phyloP scores from a whole-genome alignment of 2,888 invertebrate species.

The Physocephala rufipes region DNA sequence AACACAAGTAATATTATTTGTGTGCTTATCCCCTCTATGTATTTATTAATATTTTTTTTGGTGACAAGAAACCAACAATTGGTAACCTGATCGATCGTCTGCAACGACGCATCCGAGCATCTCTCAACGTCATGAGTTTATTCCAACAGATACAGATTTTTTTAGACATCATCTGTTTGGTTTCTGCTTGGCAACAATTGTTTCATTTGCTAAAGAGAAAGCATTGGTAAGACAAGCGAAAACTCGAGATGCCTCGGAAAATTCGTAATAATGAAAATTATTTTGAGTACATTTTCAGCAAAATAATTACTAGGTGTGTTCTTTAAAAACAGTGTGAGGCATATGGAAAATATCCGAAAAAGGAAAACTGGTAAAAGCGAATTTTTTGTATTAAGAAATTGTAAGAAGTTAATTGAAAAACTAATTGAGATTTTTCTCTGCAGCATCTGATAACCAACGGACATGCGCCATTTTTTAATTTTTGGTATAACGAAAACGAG shows the following conservation, averaged over 20 bases:
- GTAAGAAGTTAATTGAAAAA: constrained; percentile 38
- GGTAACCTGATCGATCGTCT: constrained; percentile 13
- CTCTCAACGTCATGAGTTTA: constrained; percentile 13
- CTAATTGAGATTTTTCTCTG: constrained; percentile 38
- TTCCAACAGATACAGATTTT: constrained; percentile 35
- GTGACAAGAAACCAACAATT: constrained; percentile 10
- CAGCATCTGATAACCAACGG: constrained; percentile 45
- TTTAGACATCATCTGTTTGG: not conserved
- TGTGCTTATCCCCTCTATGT: constrained; percentile 31
- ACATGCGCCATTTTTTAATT: constrained; percentile 52
- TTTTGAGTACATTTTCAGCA: too few relatives aligned
- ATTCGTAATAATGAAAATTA: not conserved
- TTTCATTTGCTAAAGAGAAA: not conserved
- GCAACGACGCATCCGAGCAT: constrained; percentile 28
- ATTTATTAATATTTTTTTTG: constrained; percentile 22
- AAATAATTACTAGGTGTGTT: too few relatives aligned
- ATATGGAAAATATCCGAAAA: too few relatives aligned
- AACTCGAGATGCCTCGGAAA: not conserved
- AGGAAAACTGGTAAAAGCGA: not conserved
- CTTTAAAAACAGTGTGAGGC: too few relatives aligned
- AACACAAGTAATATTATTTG: too few relatives aligned
- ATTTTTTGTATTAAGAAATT: constrained; percentile 22
- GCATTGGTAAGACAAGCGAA: too few relatives aligned
- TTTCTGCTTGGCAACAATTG: not conserved
- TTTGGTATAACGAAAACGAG: constrained; percentile 42